phyloP scores from a whole-genome alignment of 2,113 vertebrate species.

The Shinisaurus crocodilurus region DNA sequence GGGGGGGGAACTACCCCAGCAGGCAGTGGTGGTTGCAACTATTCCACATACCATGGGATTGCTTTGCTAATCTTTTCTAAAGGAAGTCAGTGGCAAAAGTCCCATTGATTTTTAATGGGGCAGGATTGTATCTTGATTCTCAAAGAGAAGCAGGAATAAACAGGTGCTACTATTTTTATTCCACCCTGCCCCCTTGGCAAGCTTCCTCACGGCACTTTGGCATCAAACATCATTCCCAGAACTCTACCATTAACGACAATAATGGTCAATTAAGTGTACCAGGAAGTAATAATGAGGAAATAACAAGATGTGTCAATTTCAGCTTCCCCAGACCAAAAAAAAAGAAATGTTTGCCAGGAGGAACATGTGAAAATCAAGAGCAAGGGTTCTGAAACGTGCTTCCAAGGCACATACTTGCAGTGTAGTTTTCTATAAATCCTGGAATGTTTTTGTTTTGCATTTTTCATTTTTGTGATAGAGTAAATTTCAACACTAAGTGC shows the following conservation, averaged over 20 bases:
- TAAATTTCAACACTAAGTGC: conserved; percentile 27
- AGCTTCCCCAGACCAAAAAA: conserved; percentile 23
- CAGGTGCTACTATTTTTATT: conserved; percentile 20
- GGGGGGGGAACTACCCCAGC: no score
- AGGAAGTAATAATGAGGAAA: conserved; percentile 15
- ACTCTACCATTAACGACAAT: conserved; percentile 28
- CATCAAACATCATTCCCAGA: neutral
- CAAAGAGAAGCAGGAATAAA: neutral
- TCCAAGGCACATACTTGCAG: conserved; percentile 19
- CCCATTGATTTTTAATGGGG: neutral
- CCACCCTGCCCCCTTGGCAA: neutral
- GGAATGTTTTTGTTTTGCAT: neutral
- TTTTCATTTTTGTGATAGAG: neutral
- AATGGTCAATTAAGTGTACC: conserved; percentile 14
- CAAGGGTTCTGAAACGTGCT: conserved; percentile 1
- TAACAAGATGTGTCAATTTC: conserved; percentile 33
- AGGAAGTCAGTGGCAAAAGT: neutral
- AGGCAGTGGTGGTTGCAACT: neutral
- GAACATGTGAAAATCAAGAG: conserved; percentile 40
- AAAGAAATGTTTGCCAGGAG: conserved; percentile 41
- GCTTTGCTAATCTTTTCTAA: neutral
- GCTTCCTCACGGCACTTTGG: neutral
- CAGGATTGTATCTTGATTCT: neutral
- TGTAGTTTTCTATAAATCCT: neutral
- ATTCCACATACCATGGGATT: neutral